Evolutionary conservation across 1,140 invertebrate species (phyloP).

Genomic region (Thalassaphorura encarpata): DNA sequence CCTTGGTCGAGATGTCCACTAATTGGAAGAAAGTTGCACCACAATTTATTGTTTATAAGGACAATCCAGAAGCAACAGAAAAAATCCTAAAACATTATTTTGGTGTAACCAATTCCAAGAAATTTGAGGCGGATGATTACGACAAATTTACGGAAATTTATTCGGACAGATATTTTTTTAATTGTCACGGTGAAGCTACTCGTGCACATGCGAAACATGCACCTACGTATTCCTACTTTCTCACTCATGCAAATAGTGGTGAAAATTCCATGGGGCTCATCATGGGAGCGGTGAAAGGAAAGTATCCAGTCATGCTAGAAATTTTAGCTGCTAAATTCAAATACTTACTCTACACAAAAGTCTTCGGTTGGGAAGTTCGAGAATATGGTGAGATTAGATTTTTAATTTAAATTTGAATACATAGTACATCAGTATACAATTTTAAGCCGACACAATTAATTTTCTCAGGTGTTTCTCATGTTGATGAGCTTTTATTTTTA

Average conservation of each 20-base stretch:
- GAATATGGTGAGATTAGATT: too few relatives aligned
- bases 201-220: neutral
- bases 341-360: neutral
- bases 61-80: neutral
- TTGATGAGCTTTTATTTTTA: too few relatives aligned
- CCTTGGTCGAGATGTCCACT: neutral
- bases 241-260: neutral
- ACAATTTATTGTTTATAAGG: neutral
- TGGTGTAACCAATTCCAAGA: neutral
- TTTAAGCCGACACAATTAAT: too few relatives aligned
- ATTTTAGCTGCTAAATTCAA: neutral
- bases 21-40: neutral
- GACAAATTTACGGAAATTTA: neutral
- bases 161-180: neutral
- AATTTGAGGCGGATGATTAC: neutral
- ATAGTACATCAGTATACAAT: too few relatives aligned
- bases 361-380: neutral
- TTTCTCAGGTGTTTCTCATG: too few relatives aligned
- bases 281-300: neutral
- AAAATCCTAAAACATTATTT: neutral
- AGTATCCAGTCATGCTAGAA: neutral
- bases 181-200: neutral
- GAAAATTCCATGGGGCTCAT: neutral
- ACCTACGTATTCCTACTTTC: neutral
- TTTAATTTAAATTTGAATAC: too few relatives aligned